Evolutionary conservation across 2,113 vertebrate genomes (phyloP).

Genomic region (Pseudolaguvia tuberculata): DNA sequence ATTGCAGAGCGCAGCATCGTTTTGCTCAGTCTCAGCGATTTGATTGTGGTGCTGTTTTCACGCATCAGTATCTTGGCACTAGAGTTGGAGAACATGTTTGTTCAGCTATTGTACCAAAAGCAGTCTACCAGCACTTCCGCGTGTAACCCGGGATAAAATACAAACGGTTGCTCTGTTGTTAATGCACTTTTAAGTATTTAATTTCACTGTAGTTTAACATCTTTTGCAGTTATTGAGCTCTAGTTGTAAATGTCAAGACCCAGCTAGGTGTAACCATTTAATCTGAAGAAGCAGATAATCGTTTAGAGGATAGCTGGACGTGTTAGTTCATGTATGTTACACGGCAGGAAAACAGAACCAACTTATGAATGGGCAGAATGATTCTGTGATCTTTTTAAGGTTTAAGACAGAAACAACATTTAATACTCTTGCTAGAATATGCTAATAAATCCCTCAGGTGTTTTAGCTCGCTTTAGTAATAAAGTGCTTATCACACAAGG

Average conservation of each 20-base stretch:
- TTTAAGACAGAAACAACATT: not conserved
- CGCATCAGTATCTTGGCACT: not conserved
- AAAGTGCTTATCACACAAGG: not conserved
- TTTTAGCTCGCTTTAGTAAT: not conserved
- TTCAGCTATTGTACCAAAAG: not conserved
- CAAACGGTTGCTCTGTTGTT: no score
- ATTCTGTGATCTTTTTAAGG: not conserved
- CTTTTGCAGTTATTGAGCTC: not conserved
- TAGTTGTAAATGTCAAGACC: not conserved
- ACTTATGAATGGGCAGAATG: not conserved
- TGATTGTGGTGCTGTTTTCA: conserved; percentile 2
- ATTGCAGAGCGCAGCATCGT: not conserved
- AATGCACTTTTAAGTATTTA: not conserved
- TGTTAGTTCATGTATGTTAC: no score
- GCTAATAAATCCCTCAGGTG: not conserved
- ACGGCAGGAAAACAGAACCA: not conserved
- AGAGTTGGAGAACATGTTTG: not conserved
- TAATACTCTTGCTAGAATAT: not conserved
- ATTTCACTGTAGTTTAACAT: not conserved
- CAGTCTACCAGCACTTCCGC: not conserved
- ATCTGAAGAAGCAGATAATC: not conserved
- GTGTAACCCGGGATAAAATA: not conserved
- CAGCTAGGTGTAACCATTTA: not conserved
- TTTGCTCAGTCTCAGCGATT: conserved; percentile 6
- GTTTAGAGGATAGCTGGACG: no score